Evolutionary conservation across 2,888 invertebrate genomes (phyloP), one percentile per base, ranked within the genome.

Genomic region (Dolomedes plantarius): DNA sequence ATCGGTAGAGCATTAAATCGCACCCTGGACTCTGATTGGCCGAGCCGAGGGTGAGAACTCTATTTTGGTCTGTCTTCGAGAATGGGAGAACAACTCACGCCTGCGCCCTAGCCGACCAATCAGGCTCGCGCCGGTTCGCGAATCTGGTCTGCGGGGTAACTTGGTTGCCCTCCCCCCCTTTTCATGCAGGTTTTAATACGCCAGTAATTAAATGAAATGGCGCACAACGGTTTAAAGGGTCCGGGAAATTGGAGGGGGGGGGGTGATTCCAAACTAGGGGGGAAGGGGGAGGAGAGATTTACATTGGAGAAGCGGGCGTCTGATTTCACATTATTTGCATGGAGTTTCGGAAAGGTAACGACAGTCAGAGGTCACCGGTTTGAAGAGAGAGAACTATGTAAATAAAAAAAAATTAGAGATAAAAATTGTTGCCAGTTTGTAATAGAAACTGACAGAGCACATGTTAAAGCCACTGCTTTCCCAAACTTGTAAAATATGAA

Each of bases 161-260:
- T 19, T 46, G 69, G 56, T n/a, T 46, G 46, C 16, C 46, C 46
- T 46, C 13, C 13, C 46, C 67, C 50, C 56, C 64, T 41, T 64
- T 71, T n/a, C 56, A 56, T 23, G 56, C 56, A 56, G 56, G 28
- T 19, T 76, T 83, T 77, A 72, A 73, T 77, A 50, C 72, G 50
- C 56, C 39, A 67, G 56, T 78, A 78, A 85, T 85, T 85, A 85
- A 83, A 72, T 77, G 71, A 77, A 83, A 83, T 76, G 76, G 72
- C 77, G 76, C 67, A 31, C 41, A 67, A 56, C 67, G 77, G 64
- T 78, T 85, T 77, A 85, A 73, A 73, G 65, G 69, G 69, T 9
- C 23, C 16, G 23, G 23, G 5, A 56, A 23, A 56, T 23, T 32
- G 31, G 62, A 9, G 62, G 36, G 36, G 56, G 56, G 16, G 69